Percentiles rank a stretch among this genome's conserved stretches.
Conservation (phyloP, 2,113 vertebrate genomes). For the Leucopsar rothschildi region DNA sequence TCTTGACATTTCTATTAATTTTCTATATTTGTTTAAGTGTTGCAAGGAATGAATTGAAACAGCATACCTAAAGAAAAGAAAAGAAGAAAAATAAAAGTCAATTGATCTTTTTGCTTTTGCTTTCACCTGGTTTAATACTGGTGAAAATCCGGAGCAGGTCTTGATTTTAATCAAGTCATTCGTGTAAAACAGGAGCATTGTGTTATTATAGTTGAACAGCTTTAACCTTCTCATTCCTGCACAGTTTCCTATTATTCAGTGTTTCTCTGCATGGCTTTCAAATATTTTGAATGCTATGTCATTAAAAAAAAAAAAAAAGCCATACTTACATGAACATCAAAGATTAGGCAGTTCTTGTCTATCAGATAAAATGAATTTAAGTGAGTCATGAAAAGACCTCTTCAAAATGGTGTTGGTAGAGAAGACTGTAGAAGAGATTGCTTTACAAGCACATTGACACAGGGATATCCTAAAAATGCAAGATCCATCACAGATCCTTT, state of each 20-base stretch:
- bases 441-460: constrained; percentile 72
- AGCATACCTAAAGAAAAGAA: background rate
- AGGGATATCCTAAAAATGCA: constrained; percentile 6
- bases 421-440: constrained; percentile 70
- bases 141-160: background rate
- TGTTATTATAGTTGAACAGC: background rate
- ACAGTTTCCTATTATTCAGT: background rate
- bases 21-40: background rate
- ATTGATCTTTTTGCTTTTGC: background rate
- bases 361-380: constrained; percentile 73
- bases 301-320: background rate
- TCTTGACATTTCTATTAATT: background rate
- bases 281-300: background rate
- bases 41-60: background rate
- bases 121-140: background rate
- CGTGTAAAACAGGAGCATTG: background rate
- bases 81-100: background rate
- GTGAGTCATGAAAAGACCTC: constrained; percentile 73
- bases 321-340: constrained; percentile 66
- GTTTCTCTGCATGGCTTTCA: background rate
- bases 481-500: background rate
- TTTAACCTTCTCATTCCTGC: background rate
- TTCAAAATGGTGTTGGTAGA: constrained; percentile 74
- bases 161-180: background rate
- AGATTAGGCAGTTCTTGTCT: constrained; percentile 71